A percentile compares a stretch with the other conserved stretches of the same genome.
phyloP scores from a whole-genome alignment of 2,113 vertebrate genomes.

The Sialia sialis region DNA sequence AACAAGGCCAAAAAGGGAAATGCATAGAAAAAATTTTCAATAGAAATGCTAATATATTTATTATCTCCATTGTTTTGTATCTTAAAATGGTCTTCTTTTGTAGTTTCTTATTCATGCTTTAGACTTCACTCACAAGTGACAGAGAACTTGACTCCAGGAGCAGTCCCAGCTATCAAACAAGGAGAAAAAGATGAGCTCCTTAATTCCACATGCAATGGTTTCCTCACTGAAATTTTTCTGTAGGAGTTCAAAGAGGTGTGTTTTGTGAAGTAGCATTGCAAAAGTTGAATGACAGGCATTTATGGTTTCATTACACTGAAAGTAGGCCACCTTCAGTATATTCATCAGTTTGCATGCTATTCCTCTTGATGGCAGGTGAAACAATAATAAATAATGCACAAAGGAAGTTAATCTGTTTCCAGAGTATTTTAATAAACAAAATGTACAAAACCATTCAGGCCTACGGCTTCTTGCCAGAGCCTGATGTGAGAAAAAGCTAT shows the following conservation, averaged over 20 bases:
- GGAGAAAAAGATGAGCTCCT: neutral
- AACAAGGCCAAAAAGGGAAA: neutral
- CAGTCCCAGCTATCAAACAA: neutral
- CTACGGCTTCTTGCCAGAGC: neutral
- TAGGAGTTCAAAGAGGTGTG: neutral
- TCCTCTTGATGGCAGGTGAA: constrained; percentile 23
- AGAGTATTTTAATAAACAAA: constrained; percentile 56
- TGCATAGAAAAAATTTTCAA: neutral
- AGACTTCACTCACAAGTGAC: neutral
- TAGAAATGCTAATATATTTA: neutral
- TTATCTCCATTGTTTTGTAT: neutral
- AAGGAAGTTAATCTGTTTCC: constrained; percentile 38
- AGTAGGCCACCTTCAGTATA: neutral
- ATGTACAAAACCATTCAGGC: constrained; percentile 33
- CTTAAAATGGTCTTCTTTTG: neutral
- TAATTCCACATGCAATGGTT: neutral
- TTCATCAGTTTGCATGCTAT: neutral
- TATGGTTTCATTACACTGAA: neutral
- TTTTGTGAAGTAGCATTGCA: neutral
- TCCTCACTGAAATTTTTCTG: neutral
- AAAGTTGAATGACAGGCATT: neutral
- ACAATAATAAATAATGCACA: constrained; percentile 61
- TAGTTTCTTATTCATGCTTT: neutral
- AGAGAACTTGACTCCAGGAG: neutral
- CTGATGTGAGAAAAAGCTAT: constrained; percentile 12